Evolutionary conservation across 2,113 vertebrate species (phyloP).

Genomic region (Hoplias malabaricus): DNA sequence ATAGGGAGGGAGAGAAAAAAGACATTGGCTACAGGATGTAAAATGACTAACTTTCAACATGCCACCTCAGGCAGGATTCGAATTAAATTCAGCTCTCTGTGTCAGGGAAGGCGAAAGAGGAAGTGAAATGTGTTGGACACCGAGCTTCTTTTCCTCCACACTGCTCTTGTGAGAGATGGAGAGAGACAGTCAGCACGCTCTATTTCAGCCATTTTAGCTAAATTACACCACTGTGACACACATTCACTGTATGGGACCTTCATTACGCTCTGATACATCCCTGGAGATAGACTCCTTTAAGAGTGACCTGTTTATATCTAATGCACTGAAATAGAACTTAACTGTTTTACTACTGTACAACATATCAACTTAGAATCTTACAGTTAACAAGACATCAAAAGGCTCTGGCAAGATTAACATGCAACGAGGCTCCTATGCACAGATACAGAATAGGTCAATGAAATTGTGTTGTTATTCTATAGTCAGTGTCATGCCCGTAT

Average conservation of each 20-base stretch:
- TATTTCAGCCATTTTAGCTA: conserved; percentile 36
- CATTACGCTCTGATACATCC: conserved; percentile 53
- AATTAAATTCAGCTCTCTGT: conserved; percentile 42
- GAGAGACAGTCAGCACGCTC: neutral
- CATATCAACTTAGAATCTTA: neutral
- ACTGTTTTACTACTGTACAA: neutral
- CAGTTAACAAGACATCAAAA: neutral
- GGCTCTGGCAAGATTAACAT: neutral
- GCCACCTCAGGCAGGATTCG: conserved; percentile 34
- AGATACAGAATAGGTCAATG: neutral
- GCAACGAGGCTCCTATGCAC: neutral
- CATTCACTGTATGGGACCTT: conserved; percentile 48
- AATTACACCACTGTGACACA: conserved; percentile 28
- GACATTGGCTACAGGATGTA: conserved; percentile 27
- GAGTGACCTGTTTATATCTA: neutral
- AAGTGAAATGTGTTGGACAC: conserved; percentile 40
- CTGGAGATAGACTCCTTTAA: conserved; percentile 3
- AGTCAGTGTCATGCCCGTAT: no score
- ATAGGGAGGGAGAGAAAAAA: neutral
- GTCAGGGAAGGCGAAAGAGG: conserved; percentile 18
- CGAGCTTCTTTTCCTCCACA: conserved; percentile 19
- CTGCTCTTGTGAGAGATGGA: neutral
- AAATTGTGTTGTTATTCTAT: no score
- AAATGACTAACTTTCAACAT: conserved; percentile 38
- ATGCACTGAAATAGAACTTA: neutral